Base-by-base conservation (phyloP, 2,113 vertebrate species). In the Hyperopisus bebe region DNA sequence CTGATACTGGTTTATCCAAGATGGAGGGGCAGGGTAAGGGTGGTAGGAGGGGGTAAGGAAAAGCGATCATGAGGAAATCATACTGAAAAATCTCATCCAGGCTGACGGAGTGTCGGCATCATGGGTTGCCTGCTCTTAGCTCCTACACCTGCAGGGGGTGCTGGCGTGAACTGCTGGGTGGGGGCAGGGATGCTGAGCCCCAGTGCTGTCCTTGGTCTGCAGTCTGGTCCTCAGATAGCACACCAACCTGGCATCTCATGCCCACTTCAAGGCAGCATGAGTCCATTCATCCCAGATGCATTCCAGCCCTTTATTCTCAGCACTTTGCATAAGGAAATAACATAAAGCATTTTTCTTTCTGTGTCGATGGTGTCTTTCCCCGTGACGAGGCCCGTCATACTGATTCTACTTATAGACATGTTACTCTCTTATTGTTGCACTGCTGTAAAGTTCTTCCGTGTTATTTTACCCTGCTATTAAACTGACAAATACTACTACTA, bases 61-160 rank as follows among this genome's bases (percentile, higher is more conserved):
- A 92, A 92, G 94, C 93, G 96, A 96, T 96, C 96, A 95, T 94
- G 96, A 96, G 96, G 95, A 95, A 95, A 95, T 94, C 94, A 94
- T 95, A 95, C 95, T 96, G 96, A 94, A 96, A 94, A 94, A 94
- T 94, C 94, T 92, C 91, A 96, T 95, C 95, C 95, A 95, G 96
- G 95, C 94, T 94, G 93, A n/a, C 1, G 39, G 5, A 42, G 13
- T 35, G 39, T 17, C 1, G 35, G 74, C 15, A 1, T 42, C n/a
- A 3, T 9, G 15, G 15, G 35, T 1, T 17, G n/a, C 5, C 39
- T 6, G 35, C 74, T 42, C 4, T 15, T 19, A 42, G 13, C 31
- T 39, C 3, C 35, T 82, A 42, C 77, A 19, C 31, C n/a, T 27
- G n/a, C 9, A 66, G 62, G n/a, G 62, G 58, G 55, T 8, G 55